phyloP scores from a whole-genome alignment of 2,888 invertebrate species.

The Ernsta delagoae region DNA sequence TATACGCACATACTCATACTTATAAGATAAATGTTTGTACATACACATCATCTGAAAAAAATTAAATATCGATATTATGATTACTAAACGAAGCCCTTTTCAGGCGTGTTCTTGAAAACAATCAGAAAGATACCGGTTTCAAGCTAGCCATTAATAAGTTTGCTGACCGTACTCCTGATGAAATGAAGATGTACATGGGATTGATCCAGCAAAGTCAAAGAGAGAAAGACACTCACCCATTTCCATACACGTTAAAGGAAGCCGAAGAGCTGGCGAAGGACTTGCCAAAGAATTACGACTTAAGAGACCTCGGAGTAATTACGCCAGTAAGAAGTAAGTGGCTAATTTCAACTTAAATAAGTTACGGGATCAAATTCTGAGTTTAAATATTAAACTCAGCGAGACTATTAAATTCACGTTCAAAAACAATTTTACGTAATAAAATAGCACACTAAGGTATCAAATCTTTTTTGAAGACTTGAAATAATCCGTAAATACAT shows the following conservation, averaged over 20 bases:
- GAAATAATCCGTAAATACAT: too few relatives aligned
- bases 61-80: too few relatives aligned
- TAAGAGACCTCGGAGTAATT: slow-evolving; percentile 59
- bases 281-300: slow-evolving; percentile 60
- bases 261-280: slow-evolving; percentile 46
- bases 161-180: slow-evolving; percentile 63
- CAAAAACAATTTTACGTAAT: too few relatives aligned
- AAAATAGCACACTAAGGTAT: too few relatives aligned
- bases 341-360: neutral
- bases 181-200: slow-evolving; percentile 57
- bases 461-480: too few relatives aligned
- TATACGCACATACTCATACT: too few relatives aligned
- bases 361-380: too few relatives aligned
- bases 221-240: slow-evolving; percentile 57
- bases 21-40: too few relatives aligned
- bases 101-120: slow-evolving; percentile 55
- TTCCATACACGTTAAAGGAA: slow-evolving; percentile 57
- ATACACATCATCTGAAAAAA: too few relatives aligned
- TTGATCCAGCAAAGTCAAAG: slow-evolving; percentile 51
- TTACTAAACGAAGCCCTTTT: slow-evolving; percentile 4
- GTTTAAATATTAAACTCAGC: too few relatives aligned
- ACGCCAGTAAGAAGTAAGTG: slow-evolving; percentile 59
- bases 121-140: slow-evolving; percentile 58
- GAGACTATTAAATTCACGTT: too few relatives aligned
- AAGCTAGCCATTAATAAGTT: slow-evolving; percentile 65